Evolutionary conservation across 2,113 vertebrate genomes (phyloP).

Genomic region (Lophius piscatorius): DNA sequence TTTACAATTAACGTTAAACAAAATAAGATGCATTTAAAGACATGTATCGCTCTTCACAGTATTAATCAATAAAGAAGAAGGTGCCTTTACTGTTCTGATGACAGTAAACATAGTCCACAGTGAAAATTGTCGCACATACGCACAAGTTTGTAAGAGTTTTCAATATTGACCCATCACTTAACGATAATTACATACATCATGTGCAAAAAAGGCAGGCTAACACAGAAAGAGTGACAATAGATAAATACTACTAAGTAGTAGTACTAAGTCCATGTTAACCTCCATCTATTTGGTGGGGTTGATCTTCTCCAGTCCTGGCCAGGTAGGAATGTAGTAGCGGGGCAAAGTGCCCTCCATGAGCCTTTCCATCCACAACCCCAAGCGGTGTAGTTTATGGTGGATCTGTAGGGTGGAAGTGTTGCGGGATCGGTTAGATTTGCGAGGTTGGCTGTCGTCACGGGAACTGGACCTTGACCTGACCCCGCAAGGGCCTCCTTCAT

Average conservation of each 20-base stretch:
- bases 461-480: conserved; percentile 67
- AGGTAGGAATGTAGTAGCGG: conserved; percentile 91
- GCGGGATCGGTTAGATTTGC: conserved; percentile 73
- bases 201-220: conserved; percentile 32
- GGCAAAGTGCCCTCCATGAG: conserved; percentile 94
- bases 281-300: conserved; percentile 70
- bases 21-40: conserved; percentile 37
- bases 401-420: conserved; percentile 83
- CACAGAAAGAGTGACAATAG: conserved; percentile 3
- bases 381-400: conserved; percentile 91
- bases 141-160: conserved; percentile 23
- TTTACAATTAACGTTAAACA: conserved; percentile 1
- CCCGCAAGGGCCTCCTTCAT: conserved; percentile 51
- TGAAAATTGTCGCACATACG: background rate
- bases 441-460: conserved; percentile 62
- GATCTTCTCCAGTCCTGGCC: conserved; percentile 90
- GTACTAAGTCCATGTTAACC: background rate
- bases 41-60: conserved; percentile 74
- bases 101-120: too few species aligned
- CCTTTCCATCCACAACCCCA: conserved; percentile 96
- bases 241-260: too few species aligned
- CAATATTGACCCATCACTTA: conserved; percentile 9
- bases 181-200: conserved; percentile 31
- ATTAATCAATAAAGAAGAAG: conserved; percentile 32
- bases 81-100: conserved; percentile 12